Base-by-base conservation (phyloP, 1,140 invertebrate species). In the Maconellicoccus hirsutus region DNA sequence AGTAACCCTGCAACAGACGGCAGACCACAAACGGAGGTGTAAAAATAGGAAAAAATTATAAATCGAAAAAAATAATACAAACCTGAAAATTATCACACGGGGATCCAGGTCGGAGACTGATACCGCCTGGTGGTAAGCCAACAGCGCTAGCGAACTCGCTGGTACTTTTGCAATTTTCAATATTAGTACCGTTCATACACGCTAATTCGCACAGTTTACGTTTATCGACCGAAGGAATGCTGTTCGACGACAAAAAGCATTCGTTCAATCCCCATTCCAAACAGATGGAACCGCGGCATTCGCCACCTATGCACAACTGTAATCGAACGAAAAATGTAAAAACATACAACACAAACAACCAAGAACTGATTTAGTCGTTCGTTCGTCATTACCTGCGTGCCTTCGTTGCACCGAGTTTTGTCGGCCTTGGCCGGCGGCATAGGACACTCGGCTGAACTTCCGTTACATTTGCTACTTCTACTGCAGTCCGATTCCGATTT, bases 1-100 rank as follows among this genome's bases (percentile, higher is more conserved):
- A 99, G 81, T 98, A 99, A 70, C 93, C 93, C 88, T 92, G 81
- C 33, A 78, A 75, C 14, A 61, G 59, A 61, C 7, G 7, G 16
- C n/a, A n/a, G n/a, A n/a, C n/a, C n/a, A n/a, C n/a, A n/a, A n/a
- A n/a, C n/a, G n/a, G n/a, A n/a, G n/a, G n/a, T n/a, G n/a, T n/a
- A n/a, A n/a, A n/a, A n/a, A n/a, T n/a, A n/a, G n/a, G n/a, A n/a
- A n/a, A n/a, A n/a, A 6, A 6, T 33, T 33, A 6, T 33, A 33
- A 33, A 33, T 12, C 29, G 29, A 3, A 12, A 33, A 12, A n/a
- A n/a, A n/a, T n/a, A 3, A 6, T 33, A 33, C 42, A 52, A 52
- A 89, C 94, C 83, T 94, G 91, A 82, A 96, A 98, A 81, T 99
- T 97, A 80, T 99, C 95, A 81, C 97, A 99, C 0, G 96, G 96